Percentiles rank a stretch among this genome's conserved stretches.
phyloP scores from a whole-genome alignment of 2,113 vertebrate genomes.

The Nannobrachium achirus region DNA sequence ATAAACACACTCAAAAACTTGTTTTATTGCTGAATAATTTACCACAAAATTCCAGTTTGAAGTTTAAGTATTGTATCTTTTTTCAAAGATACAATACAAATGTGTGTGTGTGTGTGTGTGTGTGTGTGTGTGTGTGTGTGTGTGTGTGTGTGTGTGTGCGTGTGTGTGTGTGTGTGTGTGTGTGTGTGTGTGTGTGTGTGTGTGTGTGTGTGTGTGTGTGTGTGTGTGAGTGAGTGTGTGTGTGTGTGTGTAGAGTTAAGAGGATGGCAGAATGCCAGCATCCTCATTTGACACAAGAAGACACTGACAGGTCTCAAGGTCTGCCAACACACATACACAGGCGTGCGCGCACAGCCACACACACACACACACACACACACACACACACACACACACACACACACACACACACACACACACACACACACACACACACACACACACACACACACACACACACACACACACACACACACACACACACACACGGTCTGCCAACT shows the following conservation, averaged over 20 bases:
- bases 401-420: not conserved
- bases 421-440: slow-evolving; percentile 5
- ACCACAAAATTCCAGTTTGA: too few species aligned
- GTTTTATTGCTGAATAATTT: too few species aligned
- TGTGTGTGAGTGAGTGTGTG: not conserved
- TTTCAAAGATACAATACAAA: too few species aligned
- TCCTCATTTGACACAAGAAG: slow-evolving; percentile 72
- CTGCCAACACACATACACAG: slow-evolving; percentile 51
- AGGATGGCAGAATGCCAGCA: slow-evolving; percentile 59
- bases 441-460: not conserved
- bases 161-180: too few species aligned
- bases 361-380: not conserved
- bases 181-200: too few species aligned
- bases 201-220: too few species aligned
- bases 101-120: too few species aligned
- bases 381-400: slow-evolving; percentile 22
- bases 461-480: slow-evolving; percentile 1
- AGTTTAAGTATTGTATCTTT: too few species aligned
- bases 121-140: too few species aligned
- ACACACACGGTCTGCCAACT: slow-evolving; percentile 70
- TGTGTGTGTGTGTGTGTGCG: too few species aligned
- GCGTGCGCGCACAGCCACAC: slow-evolving; percentile 5
- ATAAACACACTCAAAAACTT: too few species aligned
- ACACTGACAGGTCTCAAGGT: slow-evolving; percentile 77
- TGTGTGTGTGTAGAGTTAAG: slow-evolving; percentile 6